Percentiles rank a stretch among this genome's conserved stretches.
Evolutionary conservation across 1,140 invertebrate species (phyloP).

Genomic region (Dreissena rostriformis): DNA sequence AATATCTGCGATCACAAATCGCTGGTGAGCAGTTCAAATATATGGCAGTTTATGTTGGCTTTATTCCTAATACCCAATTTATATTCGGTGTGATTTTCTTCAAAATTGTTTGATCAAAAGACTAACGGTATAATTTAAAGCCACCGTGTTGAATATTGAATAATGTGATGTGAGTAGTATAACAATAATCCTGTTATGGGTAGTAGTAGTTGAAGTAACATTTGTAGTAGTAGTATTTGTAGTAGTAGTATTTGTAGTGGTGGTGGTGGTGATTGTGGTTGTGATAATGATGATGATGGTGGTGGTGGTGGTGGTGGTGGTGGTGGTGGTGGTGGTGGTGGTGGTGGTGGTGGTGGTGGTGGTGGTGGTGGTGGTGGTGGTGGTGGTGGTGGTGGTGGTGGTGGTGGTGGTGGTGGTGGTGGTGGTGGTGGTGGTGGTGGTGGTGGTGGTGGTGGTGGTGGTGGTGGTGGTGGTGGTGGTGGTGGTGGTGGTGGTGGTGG

Average conservation of each 20-base stretch:
- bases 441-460: constrained; percentile 59
- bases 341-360: not conserved
- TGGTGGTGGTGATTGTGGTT: not conserved
- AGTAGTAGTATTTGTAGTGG: not conserved
- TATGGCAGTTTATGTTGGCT: not conserved
- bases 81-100: constrained; percentile 1
- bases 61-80: not conserved
- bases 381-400: not conserved
- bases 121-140: no score
- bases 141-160: no score
- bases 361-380: not conserved
- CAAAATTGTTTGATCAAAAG: no score
- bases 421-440: constrained; percentile 35
- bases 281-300: not conserved
- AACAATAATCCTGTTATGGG: no score
- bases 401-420: constrained; percentile 24
- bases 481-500: constrained; percentile 17
- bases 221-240: no score
- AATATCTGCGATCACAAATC: not conserved
- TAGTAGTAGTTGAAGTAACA: no score
- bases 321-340: not conserved
- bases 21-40: not conserved
- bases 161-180: no score
- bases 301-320: not conserved
- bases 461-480: constrained; percentile 51